Evolutionary conservation across 2,888 invertebrate genomes (phyloP), one percentile per base, ranked within the genome.

Genomic region (Caenorhabditis imperialis): DNA sequence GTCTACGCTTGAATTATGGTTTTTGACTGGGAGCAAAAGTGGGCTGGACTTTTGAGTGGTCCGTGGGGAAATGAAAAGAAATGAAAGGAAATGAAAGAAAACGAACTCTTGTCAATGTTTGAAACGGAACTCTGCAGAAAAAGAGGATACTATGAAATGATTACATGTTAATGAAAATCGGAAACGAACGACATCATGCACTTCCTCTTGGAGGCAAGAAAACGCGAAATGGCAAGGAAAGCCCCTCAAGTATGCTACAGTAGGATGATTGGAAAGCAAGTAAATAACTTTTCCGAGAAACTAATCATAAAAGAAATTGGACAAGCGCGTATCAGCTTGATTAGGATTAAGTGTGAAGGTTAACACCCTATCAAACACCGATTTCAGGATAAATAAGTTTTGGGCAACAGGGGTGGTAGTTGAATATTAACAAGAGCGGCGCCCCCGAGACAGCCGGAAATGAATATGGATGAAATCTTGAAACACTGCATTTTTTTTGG

Each of bases 151-250:
- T n/a, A n/a, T n/a, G 23, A 55, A 30, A 42, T 23, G 6, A 51
- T 16, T 22, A 42, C 23, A 50, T 38, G 40, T 27, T 38, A 30
- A 30, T 51, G 57, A 27, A 53, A 51, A 44, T 42, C 65, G 55
- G 65, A 65, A 65, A 14, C 25, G 30, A 48, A 33, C 55, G 42
- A 65, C 50, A 65, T 65, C 65, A 65, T 65, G 55, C 55, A 65
- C 47, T 65, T 65, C 65, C 65, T 30, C 14, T 7, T 47, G 40
- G 35, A 54, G 27, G 33, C 54, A 48, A 37, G 50, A 35, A 53
- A 45, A 30, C 40, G 42, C 7, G 27, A n/a, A 16, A 35, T 40
- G 20, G 10, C n/a, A n/a, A n/a, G n/a, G n/a, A n/a, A n/a, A n/a
- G n/a, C n/a, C n/a, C 18, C 40, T 54, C 27, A 27, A 54, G 38